Base-by-base conservation (phyloP, 2,888 invertebrate genomes). In the Metallyticus violacea region DNA sequence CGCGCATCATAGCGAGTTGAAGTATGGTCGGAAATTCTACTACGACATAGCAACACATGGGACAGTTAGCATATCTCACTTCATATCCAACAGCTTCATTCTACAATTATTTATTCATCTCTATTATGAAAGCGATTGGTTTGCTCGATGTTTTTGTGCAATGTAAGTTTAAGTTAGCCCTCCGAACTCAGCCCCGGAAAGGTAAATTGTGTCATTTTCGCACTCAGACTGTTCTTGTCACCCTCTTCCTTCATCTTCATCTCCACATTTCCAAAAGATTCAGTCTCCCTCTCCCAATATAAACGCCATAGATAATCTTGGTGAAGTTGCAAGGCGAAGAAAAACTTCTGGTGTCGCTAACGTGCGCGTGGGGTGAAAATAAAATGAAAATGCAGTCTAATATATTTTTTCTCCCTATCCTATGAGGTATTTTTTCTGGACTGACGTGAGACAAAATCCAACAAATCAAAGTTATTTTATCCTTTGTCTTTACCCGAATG, bases 371-470 rank as follows among this genome's bases (percentile, higher is more conserved):
- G 40, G 40, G 40, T 22, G 82, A 27, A 82, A 82, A 82, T 82
- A 76, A 82, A 82, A 82, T 76, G 81, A 76, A 82, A 82, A 82
- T 76, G 81, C 30, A 30, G 82, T 26, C 82, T 82, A 82, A 82
- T 82, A 82, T 82, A 40, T 62, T 62, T 62, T 62, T 62, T 62
- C 40, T 22, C 40, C 40, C 40, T 62, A 62, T 15, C 40, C 40
- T 62, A 15, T 62, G 15, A 62, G 40, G 40, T 62, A 22, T 62
- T 62, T 62, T 22, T 62, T 62, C 40, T 62, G 22, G 15, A 15
- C 40, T 4, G 15, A n/a, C 22, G 4, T 15, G 15, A 62, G 15
- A 62, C 40, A 62, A 62, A 15, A 62, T 62, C 3, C 22, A 62
- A 62, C 40, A 62, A 62, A 62, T 62, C 40, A 62, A 62, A 2